Percentiles rank a stretch among this genome's conserved stretches.
Evolutionary conservation across 2,113 vertebrate genomes (phyloP).

Genomic region (Saccopteryx bilineata): DNA sequence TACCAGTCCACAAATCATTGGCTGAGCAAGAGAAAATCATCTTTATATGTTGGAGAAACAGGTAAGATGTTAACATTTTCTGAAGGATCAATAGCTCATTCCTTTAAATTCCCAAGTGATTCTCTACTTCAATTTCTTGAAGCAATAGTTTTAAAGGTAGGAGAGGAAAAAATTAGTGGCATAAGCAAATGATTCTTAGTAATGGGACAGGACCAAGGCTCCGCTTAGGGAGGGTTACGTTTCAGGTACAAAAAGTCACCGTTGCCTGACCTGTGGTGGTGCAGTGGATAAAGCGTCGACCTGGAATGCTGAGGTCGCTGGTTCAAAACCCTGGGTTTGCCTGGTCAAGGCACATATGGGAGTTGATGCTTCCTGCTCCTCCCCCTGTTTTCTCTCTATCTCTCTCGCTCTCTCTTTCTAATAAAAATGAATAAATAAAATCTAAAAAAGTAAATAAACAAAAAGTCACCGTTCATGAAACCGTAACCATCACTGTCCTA

Average conservation of each 20-base stretch:
- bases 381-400: no score
- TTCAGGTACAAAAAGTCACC: slow-evolving; percentile 60
- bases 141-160: background rate
- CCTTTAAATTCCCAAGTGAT: slow-evolving; percentile 51
- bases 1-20: slow-evolving; percentile 51
- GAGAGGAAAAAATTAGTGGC: background rate
- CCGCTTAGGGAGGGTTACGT: slow-evolving; percentile 3
- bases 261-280: background rate
- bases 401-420: no score
- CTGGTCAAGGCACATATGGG: no score
- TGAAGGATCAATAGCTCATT: slow-evolving; percentile 47
- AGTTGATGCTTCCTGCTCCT: no score
- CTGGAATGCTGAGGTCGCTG: no score
- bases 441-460: background rate
- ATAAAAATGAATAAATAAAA: no score
- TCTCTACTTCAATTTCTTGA: background rate
- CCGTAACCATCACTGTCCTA: background rate
- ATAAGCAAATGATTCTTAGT: background rate
- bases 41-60: slow-evolving; percentile 10
- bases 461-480: slow-evolving; percentile 55
- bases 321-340: no score
- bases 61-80: slow-evolving; percentile 55
- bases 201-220: background rate
- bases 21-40: slow-evolving; percentile 58
- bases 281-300: no score